Evolutionary conservation across 2,797 vertebrate species (phyloP).

Genomic region (Eulemur coronatus): DNA sequence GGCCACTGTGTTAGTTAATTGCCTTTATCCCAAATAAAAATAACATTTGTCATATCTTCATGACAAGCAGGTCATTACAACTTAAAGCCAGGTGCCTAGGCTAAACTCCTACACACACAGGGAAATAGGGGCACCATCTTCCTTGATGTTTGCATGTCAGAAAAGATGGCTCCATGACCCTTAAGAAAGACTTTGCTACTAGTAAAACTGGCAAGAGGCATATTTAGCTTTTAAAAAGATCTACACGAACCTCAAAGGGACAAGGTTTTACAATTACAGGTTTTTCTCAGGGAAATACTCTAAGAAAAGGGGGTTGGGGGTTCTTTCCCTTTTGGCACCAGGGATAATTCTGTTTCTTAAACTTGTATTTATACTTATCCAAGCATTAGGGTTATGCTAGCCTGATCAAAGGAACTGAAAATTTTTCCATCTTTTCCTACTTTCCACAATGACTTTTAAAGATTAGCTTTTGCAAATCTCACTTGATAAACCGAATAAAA

Average conservation of each 20-base stretch:
- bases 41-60: neutral
- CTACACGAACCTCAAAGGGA: neutral
- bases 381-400: neutral
- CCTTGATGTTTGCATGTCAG: neutral
- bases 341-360: neutral
- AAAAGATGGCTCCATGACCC: neutral
- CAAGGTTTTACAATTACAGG: neutral
- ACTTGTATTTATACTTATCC: neutral
- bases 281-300: slow-evolving; percentile 15
- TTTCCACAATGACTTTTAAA: neutral
- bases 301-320: neutral
- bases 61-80: neutral
- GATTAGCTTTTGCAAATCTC: neutral
- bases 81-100: neutral
- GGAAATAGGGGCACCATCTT: neutral
- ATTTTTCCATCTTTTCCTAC: neutral
- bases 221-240: neutral
- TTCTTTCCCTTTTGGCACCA: neutral
- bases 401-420: neutral
- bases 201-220: neutral
- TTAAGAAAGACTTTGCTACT: neutral
- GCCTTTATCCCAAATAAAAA: neutral
- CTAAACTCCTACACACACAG: neutral
- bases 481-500: neutral
- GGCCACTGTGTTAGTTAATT: neutral